Evolutionary conservation across 2,113 vertebrate species (phyloP), one percentile per base, ranked within the genome.

Genomic region (Pavo muticus): DNA sequence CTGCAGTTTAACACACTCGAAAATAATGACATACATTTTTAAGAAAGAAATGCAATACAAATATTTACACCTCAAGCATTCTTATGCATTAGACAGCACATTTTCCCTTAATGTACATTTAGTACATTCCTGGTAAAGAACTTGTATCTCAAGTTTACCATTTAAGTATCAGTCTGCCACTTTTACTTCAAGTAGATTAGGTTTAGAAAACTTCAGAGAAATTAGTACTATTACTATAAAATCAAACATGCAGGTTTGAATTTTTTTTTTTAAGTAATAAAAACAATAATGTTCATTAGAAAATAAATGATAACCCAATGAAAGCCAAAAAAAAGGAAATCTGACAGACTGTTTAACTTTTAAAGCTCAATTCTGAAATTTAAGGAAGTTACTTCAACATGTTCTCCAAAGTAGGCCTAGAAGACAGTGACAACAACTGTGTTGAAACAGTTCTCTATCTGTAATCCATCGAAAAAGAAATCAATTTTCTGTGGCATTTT

Each of bases 141-240:
- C 9, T 42, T 63, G 24, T 56, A 59, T 25, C 68, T 70, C 40
- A 79, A 84, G 42, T 65, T 79, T 25, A 65, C 16, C 21, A 29
- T 18, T 35, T 45, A 92, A 93, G 77, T 87, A 76, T 77, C 84
- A 74, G 71, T 92, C 84, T 94, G 89, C 63, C 91, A 94, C 84
- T n/a, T 59, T 29, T 60, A 42, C 79, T 9, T 7, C 59, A 71
- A 29, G 19, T 44, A 60, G 29, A 87, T 37, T 24, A 72, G 2
- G 3, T 70, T 63, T 73, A 87, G 40, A 82, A 84, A 91, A 76
- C 4, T 42, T 59, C 2, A 70, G 7, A 45, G 17, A 57, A 72
- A 75, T 67, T 63, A 71, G 29, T 32, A 40, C 11, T 83, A 14
- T 52, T 74, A 56, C 12, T 68, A 76, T 11, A 91, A 88, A 90